Percentiles rank a stretch among this genome's conserved stretches.
Evolutionary conservation across 2,888 invertebrate species (phyloP).

Genomic region (Plagodis pulveraria): DNA sequence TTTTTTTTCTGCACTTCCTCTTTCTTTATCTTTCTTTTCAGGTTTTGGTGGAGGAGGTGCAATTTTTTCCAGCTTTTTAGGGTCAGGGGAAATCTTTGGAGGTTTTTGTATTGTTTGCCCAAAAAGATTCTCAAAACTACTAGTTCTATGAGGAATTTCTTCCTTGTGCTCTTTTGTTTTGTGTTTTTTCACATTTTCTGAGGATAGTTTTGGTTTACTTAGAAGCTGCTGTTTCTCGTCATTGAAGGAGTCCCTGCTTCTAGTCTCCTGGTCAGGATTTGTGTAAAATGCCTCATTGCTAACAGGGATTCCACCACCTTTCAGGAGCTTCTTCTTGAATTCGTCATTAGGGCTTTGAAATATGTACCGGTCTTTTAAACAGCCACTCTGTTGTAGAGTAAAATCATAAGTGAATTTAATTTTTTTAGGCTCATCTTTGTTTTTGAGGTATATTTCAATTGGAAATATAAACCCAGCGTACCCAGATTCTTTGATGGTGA

Average conservation of each 20-base stretch:
- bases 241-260: conserved; percentile 83
- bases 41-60: conserved; percentile 56
- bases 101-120: conserved; percentile 93
- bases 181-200: conserved; percentile 85
- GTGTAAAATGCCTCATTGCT: conserved; percentile 75
- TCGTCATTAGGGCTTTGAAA: conserved; percentile 95
- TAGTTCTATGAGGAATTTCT: conserved; percentile 83
- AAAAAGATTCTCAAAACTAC: conserved; percentile 92
- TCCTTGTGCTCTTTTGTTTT: conserved; percentile 84
- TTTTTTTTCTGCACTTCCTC: conserved; percentile 76
- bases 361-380: conserved; percentile 92
- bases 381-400: conserved; percentile 90
- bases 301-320: conserved; percentile 91
- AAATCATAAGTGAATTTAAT: conserved; percentile 94
- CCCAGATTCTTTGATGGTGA: conserved; percentile 95
- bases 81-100: conserved; percentile 88
- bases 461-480: conserved; percentile 97
- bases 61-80: conserved; percentile 80
- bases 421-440: conserved; percentile 95
- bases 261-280: conserved; percentile 82
- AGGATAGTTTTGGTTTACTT: conserved; percentile 89
- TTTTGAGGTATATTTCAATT: conserved; percentile 95
- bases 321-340: conserved; percentile 93
- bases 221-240: conserved; percentile 86
- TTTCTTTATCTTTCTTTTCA: conserved; percentile 85